Evolutionary conservation across 2,888 invertebrate genomes (phyloP).

Genomic region (Drosophila quinaria): DNA sequence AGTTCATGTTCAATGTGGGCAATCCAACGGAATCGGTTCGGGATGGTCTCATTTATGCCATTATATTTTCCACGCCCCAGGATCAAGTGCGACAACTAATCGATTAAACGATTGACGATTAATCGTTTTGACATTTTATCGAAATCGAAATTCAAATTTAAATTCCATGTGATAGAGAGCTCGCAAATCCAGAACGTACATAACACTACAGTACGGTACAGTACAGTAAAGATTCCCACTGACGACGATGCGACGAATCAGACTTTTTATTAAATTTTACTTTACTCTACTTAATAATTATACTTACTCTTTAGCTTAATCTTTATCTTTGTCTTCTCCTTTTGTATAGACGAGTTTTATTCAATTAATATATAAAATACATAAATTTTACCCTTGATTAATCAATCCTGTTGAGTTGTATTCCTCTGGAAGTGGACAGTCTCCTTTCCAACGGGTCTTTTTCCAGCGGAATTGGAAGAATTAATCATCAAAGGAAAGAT

Average conservation of each 20-base stretch:
- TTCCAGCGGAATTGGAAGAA: too few species aligned
- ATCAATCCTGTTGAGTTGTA: neutral
- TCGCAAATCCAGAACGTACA: neutral
- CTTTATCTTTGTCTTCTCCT: neutral
- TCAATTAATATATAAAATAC: conserved; percentile 7
- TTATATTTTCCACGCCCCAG: conserved; percentile 88
- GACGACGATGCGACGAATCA: neutral
- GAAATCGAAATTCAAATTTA: conserved; percentile 5
- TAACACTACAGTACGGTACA: neutral
- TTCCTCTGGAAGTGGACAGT: neutral
- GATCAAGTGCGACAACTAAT: conserved; percentile 76
- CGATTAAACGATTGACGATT: conserved; percentile 54
- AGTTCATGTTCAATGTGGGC: conserved; percentile 92
- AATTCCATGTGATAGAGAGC: conserved; percentile 49
- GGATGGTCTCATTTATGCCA: conserved; percentile 92
- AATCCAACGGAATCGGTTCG: conserved; percentile 90
- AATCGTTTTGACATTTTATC: neutral
- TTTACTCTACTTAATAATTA: neutral
- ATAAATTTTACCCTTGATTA: conserved; percentile 9
- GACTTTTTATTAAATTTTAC: neutral
- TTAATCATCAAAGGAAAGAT: too few species aligned
- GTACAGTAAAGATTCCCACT: conserved; percentile 3
- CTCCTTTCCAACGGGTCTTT: too few species aligned
- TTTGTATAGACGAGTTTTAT: conserved; percentile 1
- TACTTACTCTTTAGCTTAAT: neutral